Percentiles rank a stretch among this genome's conserved stretches.
Conservation (phyloP, 2,113 vertebrate genomes). For the Xiphophorus maculatus region DNA sequence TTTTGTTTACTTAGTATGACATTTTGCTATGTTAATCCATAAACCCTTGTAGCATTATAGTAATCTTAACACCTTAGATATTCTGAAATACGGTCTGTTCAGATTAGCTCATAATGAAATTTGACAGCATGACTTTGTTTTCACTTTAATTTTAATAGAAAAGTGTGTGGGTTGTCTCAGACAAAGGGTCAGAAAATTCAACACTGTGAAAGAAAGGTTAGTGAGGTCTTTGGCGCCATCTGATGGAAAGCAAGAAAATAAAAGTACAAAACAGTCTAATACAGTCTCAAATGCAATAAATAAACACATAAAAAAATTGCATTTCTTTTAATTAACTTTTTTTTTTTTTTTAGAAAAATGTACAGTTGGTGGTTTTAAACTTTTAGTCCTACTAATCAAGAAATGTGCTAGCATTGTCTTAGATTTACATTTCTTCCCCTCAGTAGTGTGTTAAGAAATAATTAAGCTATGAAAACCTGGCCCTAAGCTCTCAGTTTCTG, state of each 20-base stretch:
- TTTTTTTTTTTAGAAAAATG: background rate
- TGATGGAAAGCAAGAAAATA: conserved; percentile 28
- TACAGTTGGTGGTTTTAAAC: background rate
- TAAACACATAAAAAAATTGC: background rate
- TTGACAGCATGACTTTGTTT: conserved; percentile 31
- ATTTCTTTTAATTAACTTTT: background rate
- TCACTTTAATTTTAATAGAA: conserved; percentile 38
- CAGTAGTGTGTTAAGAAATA: too few species aligned
- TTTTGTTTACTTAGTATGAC: conserved; percentile 41
- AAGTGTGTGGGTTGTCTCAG: conserved; percentile 44
- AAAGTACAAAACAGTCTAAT: too few species aligned
- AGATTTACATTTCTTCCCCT: background rate
- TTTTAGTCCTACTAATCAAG: background rate
- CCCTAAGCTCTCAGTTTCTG: too few species aligned
- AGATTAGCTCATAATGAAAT: conserved; percentile 27
- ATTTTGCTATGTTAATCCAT: conserved; percentile 59
- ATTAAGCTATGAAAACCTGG: too few species aligned
- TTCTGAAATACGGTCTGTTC: conserved; percentile 25
- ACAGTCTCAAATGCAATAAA: too few species aligned
- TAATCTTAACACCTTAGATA: conserved; percentile 17
- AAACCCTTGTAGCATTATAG: conserved; percentile 40
- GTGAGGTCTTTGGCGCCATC: conserved; percentile 38
- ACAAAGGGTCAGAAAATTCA: conserved; percentile 7
- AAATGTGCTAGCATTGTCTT: background rate
- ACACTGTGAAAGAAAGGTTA: background rate